These are phyloP conservation scores for Erynnis tages DNA, from an alignment of 2,888 invertebrate genomes.

Conservation along the genomic window DNA sequence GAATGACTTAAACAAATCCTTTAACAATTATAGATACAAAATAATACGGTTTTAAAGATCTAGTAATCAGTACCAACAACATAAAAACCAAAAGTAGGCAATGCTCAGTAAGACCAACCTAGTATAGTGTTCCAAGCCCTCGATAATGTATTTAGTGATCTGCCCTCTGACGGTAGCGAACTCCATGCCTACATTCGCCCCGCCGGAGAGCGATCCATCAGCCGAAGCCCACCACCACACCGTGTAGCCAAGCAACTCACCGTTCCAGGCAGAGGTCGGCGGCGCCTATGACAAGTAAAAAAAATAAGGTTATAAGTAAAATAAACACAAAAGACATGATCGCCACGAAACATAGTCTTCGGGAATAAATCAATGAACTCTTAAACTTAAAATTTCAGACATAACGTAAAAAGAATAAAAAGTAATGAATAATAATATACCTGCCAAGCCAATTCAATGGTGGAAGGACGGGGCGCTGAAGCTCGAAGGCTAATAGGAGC, in stretches of 20 bases:
- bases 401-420: background rate
- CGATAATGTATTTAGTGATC: slow-evolving; percentile 86
- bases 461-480: slow-evolving; percentile 62
- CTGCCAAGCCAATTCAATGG: slow-evolving; percentile 73
- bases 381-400: too few relatives aligned
- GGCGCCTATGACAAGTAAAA: slow-evolving; percentile 78
- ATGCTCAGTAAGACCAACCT: slow-evolving; percentile 56
- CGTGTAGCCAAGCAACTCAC: slow-evolving; percentile 88
- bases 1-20: too few relatives aligned
- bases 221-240: slow-evolving; percentile 85
- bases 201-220: slow-evolving; percentile 63
- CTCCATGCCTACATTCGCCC: slow-evolving; percentile 69
- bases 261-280: slow-evolving; percentile 86
- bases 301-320: too few relatives aligned
- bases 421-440: slow-evolving; percentile 36
- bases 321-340: too few relatives aligned
- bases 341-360: too few relatives aligned
- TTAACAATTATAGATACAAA: too few relatives aligned
- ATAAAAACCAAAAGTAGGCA: too few relatives aligned
- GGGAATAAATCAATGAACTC: too few relatives aligned
- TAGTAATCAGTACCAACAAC: too few relatives aligned
- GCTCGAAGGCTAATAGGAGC: slow-evolving; percentile 65
- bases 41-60: too few relatives aligned
- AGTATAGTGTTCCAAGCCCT: slow-evolving; percentile 90
- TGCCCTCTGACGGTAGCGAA: slow-evolving; percentile 87